A percentile compares a stretch with the other conserved stretches of the same genome.
phyloP scores from a whole-genome alignment of 2,113 vertebrate species.

The Indicator maculatus region DNA sequence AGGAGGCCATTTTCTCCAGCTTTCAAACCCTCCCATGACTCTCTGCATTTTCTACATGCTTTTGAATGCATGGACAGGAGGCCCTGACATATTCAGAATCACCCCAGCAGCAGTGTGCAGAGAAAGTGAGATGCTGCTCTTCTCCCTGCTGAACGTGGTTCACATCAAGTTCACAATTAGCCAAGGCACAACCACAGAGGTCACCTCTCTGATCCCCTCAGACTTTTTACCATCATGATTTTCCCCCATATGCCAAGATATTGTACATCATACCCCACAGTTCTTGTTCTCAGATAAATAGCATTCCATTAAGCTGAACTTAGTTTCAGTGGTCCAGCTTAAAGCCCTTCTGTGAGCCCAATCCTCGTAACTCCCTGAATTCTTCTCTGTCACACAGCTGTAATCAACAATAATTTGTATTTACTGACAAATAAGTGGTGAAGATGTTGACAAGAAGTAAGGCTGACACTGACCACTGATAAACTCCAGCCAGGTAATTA shows the following conservation, averaged over 20 bases:
- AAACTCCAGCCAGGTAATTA: background rate
- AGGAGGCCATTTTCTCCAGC: background rate
- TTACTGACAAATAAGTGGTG: background rate
- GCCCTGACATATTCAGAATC: background rate
- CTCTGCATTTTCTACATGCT: background rate
- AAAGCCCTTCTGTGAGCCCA: background rate
- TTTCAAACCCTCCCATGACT: background rate
- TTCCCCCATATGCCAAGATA: background rate
- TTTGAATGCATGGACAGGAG: background rate
- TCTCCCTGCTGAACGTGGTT: background rate
- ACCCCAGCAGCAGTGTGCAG: fast-evolving
- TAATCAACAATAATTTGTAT: background rate
- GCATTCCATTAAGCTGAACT: background rate
- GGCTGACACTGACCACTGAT: background rate
- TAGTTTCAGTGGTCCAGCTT: background rate
- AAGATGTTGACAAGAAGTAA: background rate
- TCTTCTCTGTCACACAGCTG: background rate
- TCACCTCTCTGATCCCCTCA: background rate
- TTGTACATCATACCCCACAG: background rate
- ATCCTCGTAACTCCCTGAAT: background rate
- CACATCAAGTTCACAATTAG: background rate
- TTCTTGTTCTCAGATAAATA: background rate
- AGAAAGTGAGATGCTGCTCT: background rate
- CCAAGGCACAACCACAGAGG: background rate
- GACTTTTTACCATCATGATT: background rate